Percentiles rank a stretch among this genome's conserved stretches.
Conservation (phyloP, 2,797 vertebrate species). For the Alectoris magna region DNA sequence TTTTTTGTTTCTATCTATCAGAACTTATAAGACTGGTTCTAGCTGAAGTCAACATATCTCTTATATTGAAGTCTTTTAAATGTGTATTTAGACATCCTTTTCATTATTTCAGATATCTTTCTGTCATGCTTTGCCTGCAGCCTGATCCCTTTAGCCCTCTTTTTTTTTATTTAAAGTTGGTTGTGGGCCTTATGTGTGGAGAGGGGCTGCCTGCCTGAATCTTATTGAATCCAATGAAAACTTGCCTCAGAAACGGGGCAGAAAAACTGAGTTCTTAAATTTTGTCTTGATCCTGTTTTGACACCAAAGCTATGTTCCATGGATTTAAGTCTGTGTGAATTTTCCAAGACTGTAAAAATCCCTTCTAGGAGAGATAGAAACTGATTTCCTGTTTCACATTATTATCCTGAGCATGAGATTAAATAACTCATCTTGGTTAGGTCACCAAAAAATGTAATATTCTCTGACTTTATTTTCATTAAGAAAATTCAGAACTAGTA, state of each 20-base stretch:
- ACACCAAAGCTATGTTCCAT: neutral
- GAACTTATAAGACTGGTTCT: neutral
- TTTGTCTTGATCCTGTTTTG: neutral
- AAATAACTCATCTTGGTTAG: neutral
- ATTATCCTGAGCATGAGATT: neutral
- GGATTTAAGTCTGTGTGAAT: neutral
- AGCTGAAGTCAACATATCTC: neutral
- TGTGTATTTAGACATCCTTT: neutral
- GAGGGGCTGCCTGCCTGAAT: neutral
- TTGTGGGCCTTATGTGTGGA: neutral
- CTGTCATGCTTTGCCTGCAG: neutral
- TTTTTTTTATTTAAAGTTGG: neutral
- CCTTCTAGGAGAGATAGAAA: neutral
- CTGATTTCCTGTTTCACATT: neutral
- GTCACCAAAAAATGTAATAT: neutral
- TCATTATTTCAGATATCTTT: accelerated
- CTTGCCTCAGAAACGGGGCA: neutral
- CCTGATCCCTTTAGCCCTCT: neutral
- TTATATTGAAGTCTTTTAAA: neutral
- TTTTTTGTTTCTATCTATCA: neutral
- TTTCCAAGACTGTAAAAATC: neutral
- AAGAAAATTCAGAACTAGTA: neutral
- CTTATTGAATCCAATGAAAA: neutral
- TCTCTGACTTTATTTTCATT: neutral
- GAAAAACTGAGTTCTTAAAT: neutral